A percentile compares a stretch with the other conserved stretches of the same genome.
phyloP scores from a whole-genome alignment of 2,888 invertebrate genomes.

The Sinhomidia bicolor region DNA sequence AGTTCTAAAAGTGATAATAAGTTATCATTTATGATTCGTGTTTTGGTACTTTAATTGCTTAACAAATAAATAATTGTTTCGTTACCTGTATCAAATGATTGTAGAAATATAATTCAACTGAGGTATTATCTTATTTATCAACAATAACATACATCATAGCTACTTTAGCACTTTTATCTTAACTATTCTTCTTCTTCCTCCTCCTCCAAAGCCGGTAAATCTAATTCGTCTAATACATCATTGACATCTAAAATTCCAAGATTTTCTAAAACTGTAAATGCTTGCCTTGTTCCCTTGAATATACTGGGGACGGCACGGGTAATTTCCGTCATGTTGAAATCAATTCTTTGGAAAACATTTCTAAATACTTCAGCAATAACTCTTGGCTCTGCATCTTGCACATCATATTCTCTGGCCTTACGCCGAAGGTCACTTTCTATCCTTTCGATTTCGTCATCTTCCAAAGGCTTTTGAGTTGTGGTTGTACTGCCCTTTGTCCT shows the following conservation, averaged over 20 bases:
- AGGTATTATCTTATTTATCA: no score
- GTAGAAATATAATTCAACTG: no score
- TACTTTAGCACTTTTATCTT: background rate
- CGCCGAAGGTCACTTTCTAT: conserved; percentile 74
- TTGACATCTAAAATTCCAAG: conserved; percentile 74
- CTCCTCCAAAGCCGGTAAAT: conserved; percentile 39
- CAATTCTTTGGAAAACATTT: conserved; percentile 72
- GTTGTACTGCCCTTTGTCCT: conserved; percentile 37
- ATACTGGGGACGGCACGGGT: conserved; percentile 77
- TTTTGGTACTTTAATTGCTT: no score
- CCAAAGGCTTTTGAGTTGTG: conserved; percentile 16
- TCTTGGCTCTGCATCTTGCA: conserved; percentile 72
- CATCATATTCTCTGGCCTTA: conserved; percentile 73
- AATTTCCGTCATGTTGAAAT: conserved; percentile 77
- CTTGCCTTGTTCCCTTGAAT: conserved; percentile 78
- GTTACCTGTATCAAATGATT: no score
- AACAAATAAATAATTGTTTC: no score
- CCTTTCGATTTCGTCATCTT: conserved; percentile 76
- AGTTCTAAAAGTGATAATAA: no score
- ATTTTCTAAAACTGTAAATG: conserved; percentile 77
- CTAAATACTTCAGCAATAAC: conserved; percentile 68
- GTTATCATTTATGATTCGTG: no score
- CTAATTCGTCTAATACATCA: conserved; percentile 66
- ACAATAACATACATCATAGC: background rate
- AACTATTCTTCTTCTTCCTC: conserved; percentile 49